A percentile compares a stretch with the other conserved stretches of the same genome.
Conservation (phyloP, 1,140 invertebrate genomes). For the Muscidifurax raptorellus region DNA sequence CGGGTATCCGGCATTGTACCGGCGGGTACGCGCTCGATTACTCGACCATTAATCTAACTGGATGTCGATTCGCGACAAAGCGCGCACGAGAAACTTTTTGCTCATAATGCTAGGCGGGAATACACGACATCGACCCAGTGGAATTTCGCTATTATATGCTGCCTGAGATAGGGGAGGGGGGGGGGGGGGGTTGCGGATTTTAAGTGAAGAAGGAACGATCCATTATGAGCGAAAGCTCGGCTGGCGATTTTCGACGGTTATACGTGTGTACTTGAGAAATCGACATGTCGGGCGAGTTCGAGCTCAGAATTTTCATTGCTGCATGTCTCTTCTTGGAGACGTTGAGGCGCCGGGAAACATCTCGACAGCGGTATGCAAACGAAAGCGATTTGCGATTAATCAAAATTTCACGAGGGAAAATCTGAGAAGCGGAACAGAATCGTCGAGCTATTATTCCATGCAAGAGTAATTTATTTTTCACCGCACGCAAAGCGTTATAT, state of each 20-base stretch:
- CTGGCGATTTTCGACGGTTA: too few relatives aligned
- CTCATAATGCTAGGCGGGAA: not conserved
- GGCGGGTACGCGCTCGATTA: constrained; percentile 5
- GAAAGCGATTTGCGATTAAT: too few relatives aligned
- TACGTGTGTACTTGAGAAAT: too few relatives aligned
- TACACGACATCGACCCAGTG: not conserved
- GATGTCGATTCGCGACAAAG: constrained; percentile 27
- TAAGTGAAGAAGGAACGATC: not conserved
- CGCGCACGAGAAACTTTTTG: constrained; percentile 3
- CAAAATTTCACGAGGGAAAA: too few relatives aligned
- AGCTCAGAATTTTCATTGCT: too few relatives aligned
- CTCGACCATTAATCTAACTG: constrained; percentile 29
- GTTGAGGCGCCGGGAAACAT: too few relatives aligned
- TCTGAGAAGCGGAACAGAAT: too few relatives aligned
- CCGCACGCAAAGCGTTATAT: not conserved
- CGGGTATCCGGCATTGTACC: constrained; percentile 28
- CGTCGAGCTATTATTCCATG: not conserved
- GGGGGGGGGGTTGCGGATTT: not conserved
- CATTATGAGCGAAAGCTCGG: not conserved
- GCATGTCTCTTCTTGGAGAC: too few relatives aligned
- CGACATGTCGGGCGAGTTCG: too few relatives aligned
- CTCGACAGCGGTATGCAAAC: too few relatives aligned
- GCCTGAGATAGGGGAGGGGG: not conserved
- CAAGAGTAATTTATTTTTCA: not conserved
- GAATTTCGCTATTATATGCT: not conserved